Base-by-base conservation (phyloP, 2,113 vertebrate genomes). In the Ictalurus punctatus region DNA sequence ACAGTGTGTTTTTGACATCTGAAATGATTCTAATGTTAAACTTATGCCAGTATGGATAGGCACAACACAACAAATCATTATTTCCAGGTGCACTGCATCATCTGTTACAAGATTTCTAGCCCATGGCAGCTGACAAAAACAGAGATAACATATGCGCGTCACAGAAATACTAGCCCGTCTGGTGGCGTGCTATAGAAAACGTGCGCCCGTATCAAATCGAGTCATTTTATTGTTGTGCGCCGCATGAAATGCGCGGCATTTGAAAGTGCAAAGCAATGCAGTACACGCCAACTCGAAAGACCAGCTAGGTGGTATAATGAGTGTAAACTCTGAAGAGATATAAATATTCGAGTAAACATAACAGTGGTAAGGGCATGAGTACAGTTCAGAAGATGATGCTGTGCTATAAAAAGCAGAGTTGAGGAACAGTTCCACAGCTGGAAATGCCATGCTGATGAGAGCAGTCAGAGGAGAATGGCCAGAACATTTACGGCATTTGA, bases 1-100 rank as follows among this genome's bases (percentile, higher is more conserved):
- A 61, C 19, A 16, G 19, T 58, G 54, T 82, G 16, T 52, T 17
- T 12, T n/a, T n/a, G 48, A 79, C 76, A 79, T 79, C 78, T 56
- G 78, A 83, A 83, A 83, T 83, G 81, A 83, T 83, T 59, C 25
- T 34, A 37, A 61, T 61, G 30, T 61, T 37, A 21, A 83, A 61
- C 56, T 61, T 37, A 83, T 61, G 81, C 81, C 81, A 40, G 81
- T 61, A 59, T 61, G 81, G 4, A 83, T 37, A 21, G 58, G 58
- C 19, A 61, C 81, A 83, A 83, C 81, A 83, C 80, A 59, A 83
- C 30, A 83, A 61, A 61, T 61, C 56, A 61, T 61, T 61, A 83
- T 83, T 61, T 83, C 81, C 81, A 83, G 81, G 81, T 83, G 81
- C 81, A 83, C 21, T 6, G 56, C 54, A 61, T 83, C 30, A 83